Conservation (phyloP, 2,113 vertebrate genomes). For the Propithecus coquereli region DNA sequence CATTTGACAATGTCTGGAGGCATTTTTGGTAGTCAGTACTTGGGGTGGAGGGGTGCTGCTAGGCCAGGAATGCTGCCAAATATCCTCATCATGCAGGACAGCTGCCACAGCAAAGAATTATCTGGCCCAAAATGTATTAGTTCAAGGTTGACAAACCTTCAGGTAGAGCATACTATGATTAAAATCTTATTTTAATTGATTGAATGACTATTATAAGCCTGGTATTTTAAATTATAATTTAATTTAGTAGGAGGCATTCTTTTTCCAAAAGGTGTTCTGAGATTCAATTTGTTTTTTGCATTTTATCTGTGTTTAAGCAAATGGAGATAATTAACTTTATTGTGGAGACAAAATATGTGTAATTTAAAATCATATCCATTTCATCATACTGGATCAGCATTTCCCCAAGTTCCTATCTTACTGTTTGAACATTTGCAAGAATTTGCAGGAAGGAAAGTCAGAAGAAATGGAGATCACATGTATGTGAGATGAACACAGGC, state of each 20-base stretch:
- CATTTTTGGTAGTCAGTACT: not conserved
- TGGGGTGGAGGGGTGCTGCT: not conserved
- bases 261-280: constrained; percentile 24
- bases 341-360: not conserved
- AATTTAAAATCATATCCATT: constrained; percentile 32
- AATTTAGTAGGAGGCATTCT: constrained; percentile 4
- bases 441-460: not conserved
- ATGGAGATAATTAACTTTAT: not conserved
- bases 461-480: not conserved
- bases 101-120: not conserved
- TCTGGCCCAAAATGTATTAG: not conserved
- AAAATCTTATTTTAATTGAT: constrained; percentile 1
- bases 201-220: not conserved
- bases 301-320: constrained; percentile 47
- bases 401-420: not conserved
- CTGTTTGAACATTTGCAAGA: not conserved
- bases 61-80: not conserved
- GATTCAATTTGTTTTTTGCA: not conserved
- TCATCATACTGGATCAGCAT: not conserved
- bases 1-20: not conserved
- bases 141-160: not conserved
- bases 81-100: not conserved
- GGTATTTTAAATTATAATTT: constrained; percentile 56
- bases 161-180: not conserved
- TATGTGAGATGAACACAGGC: not conserved